A percentile compares a stretch with the other conserved stretches of the same genome.
These are phyloP conservation scores for Corythornis vintsioides DNA, from an alignment of 2,113 vertebrate genomes.

Conservation along the genomic window DNA sequence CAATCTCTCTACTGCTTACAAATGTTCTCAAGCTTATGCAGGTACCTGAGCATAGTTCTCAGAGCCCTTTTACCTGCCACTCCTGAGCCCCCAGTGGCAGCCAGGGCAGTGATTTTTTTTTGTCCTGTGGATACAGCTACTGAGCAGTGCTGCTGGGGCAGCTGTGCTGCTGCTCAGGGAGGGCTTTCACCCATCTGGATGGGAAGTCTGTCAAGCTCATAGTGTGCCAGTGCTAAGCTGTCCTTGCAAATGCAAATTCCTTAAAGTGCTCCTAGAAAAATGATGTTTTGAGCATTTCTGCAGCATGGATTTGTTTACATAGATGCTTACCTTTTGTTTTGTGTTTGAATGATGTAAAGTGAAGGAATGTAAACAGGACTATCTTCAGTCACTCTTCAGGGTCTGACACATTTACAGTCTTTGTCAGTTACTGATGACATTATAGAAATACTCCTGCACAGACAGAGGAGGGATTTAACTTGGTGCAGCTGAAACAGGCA, in stretches of 20 bases:
- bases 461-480: neutral
- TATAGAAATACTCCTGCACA: neutral
- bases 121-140: neutral
- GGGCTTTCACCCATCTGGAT: neutral
- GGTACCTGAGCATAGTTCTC: neutral
- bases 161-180: neutral
- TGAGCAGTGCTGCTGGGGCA: neutral
- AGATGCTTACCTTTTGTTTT: neutral
- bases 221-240: neutral
- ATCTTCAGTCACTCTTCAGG: neutral
- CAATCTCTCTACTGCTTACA: neutral
- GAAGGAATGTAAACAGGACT: neutral
- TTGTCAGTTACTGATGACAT: neutral
- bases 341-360: neutral
- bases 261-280: neutral
- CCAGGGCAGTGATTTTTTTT: neutral
- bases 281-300: neutral
- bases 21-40: neutral
- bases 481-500: neutral
- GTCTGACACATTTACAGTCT: neutral
- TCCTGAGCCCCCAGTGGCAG: neutral
- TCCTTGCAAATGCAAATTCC: neutral
- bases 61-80: neutral
- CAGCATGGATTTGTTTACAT: neutral
- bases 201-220: neutral